Base-by-base conservation (phyloP, 2,113 vertebrate genomes). In the Alligator mississippiensis region DNA sequence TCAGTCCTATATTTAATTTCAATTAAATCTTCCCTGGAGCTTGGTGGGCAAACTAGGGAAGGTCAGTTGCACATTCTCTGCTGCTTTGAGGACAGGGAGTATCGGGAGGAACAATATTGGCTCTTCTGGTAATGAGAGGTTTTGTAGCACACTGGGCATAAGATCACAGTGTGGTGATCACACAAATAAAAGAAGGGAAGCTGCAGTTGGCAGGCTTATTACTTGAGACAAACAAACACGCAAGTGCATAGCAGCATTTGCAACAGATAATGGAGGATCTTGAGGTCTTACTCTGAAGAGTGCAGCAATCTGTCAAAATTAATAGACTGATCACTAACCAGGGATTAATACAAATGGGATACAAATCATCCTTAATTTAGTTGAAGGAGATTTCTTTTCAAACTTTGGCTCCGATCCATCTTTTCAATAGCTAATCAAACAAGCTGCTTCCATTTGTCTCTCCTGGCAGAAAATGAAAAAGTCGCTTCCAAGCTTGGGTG, bases 291-390 rank as follows among this genome's bases (percentile, higher is more conserved):
- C 38, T 90, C 94, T 82, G 93, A 76, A 91, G 27, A 5, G 17
- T 86, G 81, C 78, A 85, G 84, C 38, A 38, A 38, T 38, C 38
- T 38, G 38, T 38, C 38, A 38, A 38, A 38, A 38, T 38, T 87
- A 91, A 83, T 61, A 80, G 89, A 27, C 72, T 94, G 89, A 94
- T 95, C 47, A 6, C 90, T 89, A 84, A 80, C 83, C 82, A 3
- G 89, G 38, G 87, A 89, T 92, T 96, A 91, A 21, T 85, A 86
- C 68, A 16, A 87, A 61, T 81, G 76, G 88, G 80, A 90, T 94
- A 85, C 82, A 97, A 94, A 92, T 93, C 80, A 80, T 77, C 78
- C 83, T 90, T 95, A 90, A 95, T 92, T 83, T 96, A 90, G 87
- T 94, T 88, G 59, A 90, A 89, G 85, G 78, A 38, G 38, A 38